A percentile compares a stretch with the other conserved stretches of the same genome.
These are phyloP conservation scores for Pelagia noctiluca DNA, from an alignment of 30 jellyfish, hydroid and myxozoan genomes.

Conservation along the genomic window DNA sequence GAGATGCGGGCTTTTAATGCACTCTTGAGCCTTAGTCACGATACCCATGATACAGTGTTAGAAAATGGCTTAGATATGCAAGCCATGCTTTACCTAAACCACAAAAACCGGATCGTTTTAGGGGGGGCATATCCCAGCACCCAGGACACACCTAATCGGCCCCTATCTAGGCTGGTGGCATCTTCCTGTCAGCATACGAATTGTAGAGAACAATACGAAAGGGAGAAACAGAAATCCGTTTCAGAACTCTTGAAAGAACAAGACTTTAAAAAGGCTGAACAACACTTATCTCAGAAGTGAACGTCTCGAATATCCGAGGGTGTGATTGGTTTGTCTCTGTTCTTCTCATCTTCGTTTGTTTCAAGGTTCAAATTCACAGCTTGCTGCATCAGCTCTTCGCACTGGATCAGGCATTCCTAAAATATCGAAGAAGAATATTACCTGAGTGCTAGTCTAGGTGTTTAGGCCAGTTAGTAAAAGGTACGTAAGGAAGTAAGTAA, in stretches of 20 bases:
- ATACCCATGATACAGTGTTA: too few relatives aligned
- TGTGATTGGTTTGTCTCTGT: slow-evolving; percentile 80
- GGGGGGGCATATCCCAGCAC: background rate
- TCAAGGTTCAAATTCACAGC: slow-evolving; percentile 63
- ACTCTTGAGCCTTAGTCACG: too few relatives aligned
- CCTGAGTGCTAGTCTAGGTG: too few relatives aligned
- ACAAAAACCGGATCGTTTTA: too few relatives aligned
- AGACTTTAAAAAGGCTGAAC: slow-evolving; percentile 10
- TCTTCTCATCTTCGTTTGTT: slow-evolving; percentile 27
- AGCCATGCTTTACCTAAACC: too few relatives aligned
- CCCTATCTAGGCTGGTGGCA: too few relatives aligned
- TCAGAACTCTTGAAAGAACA: background rate
- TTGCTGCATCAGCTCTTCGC: slow-evolving; percentile 94
- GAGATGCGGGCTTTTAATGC: too few relatives aligned
- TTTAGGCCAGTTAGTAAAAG: too few relatives aligned
- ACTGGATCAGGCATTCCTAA: slow-evolving; percentile 88
- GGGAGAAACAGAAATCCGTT: background rate
- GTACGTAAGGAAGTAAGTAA: too few relatives aligned
- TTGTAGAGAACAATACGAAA: too few relatives aligned
- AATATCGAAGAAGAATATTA: background rate
- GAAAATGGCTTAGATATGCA: too few relatives aligned
- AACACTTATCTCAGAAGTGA: slow-evolving; percentile 60
- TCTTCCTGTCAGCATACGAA: too few relatives aligned
- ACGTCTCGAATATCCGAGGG: slow-evolving; percentile 98
- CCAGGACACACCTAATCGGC: background rate